These are phyloP conservation scores for Dendroctonus valens DNA, from an alignment of 1,140 invertebrate genomes.

Conservation along the genomic window DNA sequence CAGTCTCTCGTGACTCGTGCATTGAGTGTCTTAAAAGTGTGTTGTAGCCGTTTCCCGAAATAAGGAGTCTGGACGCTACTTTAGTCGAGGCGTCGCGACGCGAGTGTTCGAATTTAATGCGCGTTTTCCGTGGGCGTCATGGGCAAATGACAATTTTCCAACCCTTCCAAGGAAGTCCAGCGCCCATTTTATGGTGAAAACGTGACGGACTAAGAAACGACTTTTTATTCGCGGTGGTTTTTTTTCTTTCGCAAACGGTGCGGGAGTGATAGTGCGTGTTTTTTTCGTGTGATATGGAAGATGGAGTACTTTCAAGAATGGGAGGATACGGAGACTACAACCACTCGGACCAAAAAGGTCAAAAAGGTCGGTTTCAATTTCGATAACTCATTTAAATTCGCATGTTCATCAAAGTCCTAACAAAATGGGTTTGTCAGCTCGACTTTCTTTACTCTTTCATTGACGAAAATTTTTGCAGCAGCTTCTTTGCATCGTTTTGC, in stretches of 20 bases:
- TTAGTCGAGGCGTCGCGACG: constrained; percentile 41
- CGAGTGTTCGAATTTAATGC: constrained; percentile 30
- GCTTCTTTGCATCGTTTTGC: too few relatives aligned
- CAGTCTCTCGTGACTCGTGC: constrained; percentile 26
- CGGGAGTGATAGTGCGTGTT: background rate
- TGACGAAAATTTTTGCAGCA: too few relatives aligned
- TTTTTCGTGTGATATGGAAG: constrained; percentile 39
- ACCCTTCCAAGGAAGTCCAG: constrained; percentile 9
- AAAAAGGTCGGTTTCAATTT: constrained; percentile 12
- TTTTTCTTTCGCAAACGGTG: background rate
- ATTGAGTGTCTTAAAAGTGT: constrained; percentile 33
- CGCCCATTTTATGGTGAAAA: background rate
- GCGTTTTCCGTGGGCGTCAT: constrained; percentile 19
- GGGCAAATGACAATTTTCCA: constrained; percentile 10
- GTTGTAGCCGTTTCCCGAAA: constrained; percentile 41
- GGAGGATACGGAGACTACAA: constrained; percentile 35
- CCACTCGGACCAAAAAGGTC: constrained; percentile 15
- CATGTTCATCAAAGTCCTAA: too few relatives aligned
- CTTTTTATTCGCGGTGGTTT: constrained; percentile 2
- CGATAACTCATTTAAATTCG: too few relatives aligned
- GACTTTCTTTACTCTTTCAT: too few relatives aligned
- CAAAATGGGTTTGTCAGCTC: too few relatives aligned
- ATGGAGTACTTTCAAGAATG: constrained; percentile 48
- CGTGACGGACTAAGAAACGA: background rate
- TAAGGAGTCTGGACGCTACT: constrained; percentile 37